Conservation (phyloP, 2,888 invertebrate genomes). For the Tineola bisselliella region DNA sequence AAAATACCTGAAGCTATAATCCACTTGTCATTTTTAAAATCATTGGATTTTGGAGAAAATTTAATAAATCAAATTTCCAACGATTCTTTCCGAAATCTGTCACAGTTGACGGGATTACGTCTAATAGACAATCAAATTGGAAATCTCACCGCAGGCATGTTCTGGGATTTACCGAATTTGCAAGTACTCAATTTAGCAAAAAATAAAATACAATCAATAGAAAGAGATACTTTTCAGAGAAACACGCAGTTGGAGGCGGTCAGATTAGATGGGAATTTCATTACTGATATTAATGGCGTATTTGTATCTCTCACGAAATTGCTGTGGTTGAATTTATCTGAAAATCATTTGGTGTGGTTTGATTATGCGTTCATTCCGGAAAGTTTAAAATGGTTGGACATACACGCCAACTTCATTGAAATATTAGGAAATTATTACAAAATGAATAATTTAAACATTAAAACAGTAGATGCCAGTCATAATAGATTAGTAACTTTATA, state of each 20-base stretch:
- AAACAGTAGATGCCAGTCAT: constrained; percentile 88
- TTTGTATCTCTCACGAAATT: constrained; percentile 85
- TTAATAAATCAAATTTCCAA: constrained; percentile 84
- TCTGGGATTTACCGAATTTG: constrained; percentile 82
- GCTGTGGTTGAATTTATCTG: constrained; percentile 87
- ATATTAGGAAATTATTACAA: constrained; percentile 89
- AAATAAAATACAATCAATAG: constrained; percentile 87
- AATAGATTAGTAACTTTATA: constrained; percentile 84
- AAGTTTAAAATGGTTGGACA: constrained; percentile 88
- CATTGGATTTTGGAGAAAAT: constrained; percentile 92
- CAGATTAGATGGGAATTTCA: constrained; percentile 85
- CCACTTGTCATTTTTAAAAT: constrained; percentile 84
- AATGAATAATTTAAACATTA: constrained; percentile 79
- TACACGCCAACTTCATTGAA: constrained; percentile 89
- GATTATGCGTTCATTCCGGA: constrained; percentile 91
- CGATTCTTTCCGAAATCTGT: constrained; percentile 84
- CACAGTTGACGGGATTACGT: constrained; percentile 86
- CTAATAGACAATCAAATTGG: constrained; percentile 91
- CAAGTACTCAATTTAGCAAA: constrained; percentile 89
- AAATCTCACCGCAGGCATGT: constrained; percentile 86
- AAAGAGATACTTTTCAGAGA: constrained; percentile 84
- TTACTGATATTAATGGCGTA: constrained; percentile 90
- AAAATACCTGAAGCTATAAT: constrained; percentile 86
- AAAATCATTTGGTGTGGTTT: constrained; percentile 92
- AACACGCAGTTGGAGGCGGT: constrained; percentile 87